phyloP scores from a whole-genome alignment of 2,888 invertebrate genomes.

The Eudasyphora cyanicolor region DNA sequence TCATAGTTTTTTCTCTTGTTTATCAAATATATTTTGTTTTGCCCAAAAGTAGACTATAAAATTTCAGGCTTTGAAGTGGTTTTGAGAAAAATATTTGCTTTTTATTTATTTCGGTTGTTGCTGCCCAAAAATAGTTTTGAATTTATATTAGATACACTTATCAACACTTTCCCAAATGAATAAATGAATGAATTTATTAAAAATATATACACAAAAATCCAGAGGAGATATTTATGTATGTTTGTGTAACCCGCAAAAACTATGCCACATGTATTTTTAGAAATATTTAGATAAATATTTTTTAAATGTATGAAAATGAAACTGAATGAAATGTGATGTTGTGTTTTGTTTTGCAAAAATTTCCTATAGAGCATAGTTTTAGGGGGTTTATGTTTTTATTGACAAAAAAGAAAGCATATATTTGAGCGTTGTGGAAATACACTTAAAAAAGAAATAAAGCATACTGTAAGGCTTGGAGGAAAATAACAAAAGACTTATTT shows the following conservation, averaged over 20 bases:
- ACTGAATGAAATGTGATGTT: too few relatives aligned
- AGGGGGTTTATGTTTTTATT: too few relatives aligned
- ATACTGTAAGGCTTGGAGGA: too few relatives aligned
- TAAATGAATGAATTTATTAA: conserved; percentile 16
- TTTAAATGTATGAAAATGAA: too few relatives aligned
- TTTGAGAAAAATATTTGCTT: not conserved
- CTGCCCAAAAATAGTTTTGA: conserved; percentile 20
- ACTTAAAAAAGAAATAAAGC: too few relatives aligned
- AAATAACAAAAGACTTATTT: too few relatives aligned
- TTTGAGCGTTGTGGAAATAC: too few relatives aligned
- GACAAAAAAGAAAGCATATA: too few relatives aligned
- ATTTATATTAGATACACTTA: conserved; percentile 15
- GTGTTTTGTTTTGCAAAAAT: too few relatives aligned
- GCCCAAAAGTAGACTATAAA: conserved; percentile 32
- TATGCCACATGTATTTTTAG: conserved; percentile 61
- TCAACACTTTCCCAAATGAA: conserved; percentile 32
- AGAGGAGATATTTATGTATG: not conserved
- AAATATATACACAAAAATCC: not conserved
- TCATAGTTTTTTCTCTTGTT: too few relatives aligned
- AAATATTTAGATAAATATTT: conserved; percentile 17
- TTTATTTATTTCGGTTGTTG: too few relatives aligned
- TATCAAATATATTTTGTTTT: not conserved
- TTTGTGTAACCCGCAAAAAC: conserved; percentile 32
- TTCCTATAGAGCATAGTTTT: too few relatives aligned
- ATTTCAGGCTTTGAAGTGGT: not conserved